Conservation (phyloP, 2,888 invertebrate species). For the Clanis bilineata region DNA sequence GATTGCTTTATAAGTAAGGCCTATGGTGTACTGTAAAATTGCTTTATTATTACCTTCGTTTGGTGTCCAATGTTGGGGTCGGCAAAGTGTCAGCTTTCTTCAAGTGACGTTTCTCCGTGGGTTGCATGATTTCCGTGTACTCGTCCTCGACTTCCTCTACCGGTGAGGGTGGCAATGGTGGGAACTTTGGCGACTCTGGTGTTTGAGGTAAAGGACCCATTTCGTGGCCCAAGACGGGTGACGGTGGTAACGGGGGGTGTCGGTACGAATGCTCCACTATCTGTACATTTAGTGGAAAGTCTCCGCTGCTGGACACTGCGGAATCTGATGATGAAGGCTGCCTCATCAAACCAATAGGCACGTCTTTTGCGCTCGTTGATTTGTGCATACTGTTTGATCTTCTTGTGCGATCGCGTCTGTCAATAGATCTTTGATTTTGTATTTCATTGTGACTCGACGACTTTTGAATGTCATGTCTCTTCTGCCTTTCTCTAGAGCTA, state of each 20-base stretch:
- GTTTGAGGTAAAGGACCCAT: conserved; percentile 76
- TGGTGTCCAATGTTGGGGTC: conserved; percentile 72
- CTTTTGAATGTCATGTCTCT: conserved; percentile 82
- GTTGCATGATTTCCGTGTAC: conserved; percentile 85
- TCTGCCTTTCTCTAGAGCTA: conserved; percentile 79
- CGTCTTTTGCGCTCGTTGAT: conserved; percentile 88
- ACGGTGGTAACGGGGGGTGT: conserved; percentile 69
- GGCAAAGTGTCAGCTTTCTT: conserved; percentile 82
- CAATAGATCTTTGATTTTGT: conserved; percentile 77
- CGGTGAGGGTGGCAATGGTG: conserved; percentile 92
- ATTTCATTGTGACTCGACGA: conserved; percentile 85
- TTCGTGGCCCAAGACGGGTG: conserved; percentile 66
- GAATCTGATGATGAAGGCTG: conserved; percentile 79
- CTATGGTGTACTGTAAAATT: too few relatives aligned
- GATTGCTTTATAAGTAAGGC: too few relatives aligned
- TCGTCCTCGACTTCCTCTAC: conserved; percentile 90
- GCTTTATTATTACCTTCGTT: conserved; percentile 60
- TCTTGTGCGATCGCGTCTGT: conserved; percentile 75
- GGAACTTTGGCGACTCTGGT: conserved; percentile 83
- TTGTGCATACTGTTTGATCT: conserved; percentile 87
- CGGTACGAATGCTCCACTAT: conserved; percentile 83
- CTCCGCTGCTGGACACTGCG: conserved; percentile 79
- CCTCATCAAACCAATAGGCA: conserved; percentile 81
- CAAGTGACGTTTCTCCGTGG: conserved; percentile 70
- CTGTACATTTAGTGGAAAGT: conserved; percentile 85